These are phyloP conservation scores for Cichladusa arquata DNA, from an alignment of 2,113 vertebrate genomes.

Conservation along the genomic window DNA sequence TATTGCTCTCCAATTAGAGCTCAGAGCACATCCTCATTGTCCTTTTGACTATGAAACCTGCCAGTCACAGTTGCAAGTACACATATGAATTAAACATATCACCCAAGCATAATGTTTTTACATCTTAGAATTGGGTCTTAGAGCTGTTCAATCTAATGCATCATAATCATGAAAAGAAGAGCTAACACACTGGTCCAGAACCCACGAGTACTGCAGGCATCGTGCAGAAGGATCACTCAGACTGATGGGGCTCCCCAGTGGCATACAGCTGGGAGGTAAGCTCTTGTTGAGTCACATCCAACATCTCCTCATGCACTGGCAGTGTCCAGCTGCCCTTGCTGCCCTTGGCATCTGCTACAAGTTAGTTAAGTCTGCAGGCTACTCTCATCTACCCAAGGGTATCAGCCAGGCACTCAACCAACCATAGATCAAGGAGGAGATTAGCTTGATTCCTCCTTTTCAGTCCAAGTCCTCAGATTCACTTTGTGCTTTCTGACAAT, in stretches of 20 bases:
- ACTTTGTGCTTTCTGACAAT: background rate
- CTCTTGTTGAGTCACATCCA: background rate
- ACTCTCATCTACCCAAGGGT: background rate
- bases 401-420: background rate
- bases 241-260: background rate
- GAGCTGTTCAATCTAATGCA: background rate
- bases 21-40: background rate
- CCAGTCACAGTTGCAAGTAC: background rate
- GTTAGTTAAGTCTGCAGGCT: background rate
- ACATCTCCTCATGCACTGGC: background rate
- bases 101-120: background rate
- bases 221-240: background rate
- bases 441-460: background rate
- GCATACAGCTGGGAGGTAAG: background rate
- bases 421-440: background rate
- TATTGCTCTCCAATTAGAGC: background rate
- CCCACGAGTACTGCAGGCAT: background rate
- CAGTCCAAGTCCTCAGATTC: background rate
- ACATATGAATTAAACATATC: constrained; percentile 40
- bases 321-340: background rate
- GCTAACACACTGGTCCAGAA: background rate
- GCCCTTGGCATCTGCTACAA: background rate
- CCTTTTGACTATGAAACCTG: constrained; percentile 43
- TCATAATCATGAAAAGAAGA: background rate
- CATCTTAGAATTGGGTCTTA: background rate